Evolutionary conservation across 2,797 vertebrate genomes (phyloP), one percentile per base, ranked within the genome.

Genomic region (Paedocypris micromegethes): DNA sequence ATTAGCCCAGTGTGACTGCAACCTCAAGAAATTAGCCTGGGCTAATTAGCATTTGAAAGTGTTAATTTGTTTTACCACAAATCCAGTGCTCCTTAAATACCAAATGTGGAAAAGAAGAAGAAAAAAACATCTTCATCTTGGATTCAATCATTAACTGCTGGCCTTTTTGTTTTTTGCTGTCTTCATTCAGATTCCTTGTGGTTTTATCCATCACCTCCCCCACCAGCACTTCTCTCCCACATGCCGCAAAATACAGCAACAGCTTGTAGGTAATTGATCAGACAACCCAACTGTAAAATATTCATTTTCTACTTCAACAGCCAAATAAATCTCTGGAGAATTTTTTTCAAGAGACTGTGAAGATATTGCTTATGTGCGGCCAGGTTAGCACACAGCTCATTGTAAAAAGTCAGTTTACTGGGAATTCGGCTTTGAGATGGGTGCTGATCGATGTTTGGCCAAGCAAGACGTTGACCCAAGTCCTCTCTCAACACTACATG

Each of bases 261-360:
- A 96, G 95, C 94, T 97, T 97, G 95, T 94, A 95, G 92, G 95
- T 96, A 98, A 98, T 98, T 97, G 94, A 98, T 98, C 93, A 97
- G 94, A 91, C 92, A 96, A 97, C 93, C 96, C 93, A 96, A 98
- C 92, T 98, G 95, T 97, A 97, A 97, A 98, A 98, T 97, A 98
- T 97, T 97, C 92, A 98, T 98, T 98, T 98, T 98, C 96, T 97
- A 94, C 96, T 96, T 95, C 93, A 98, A 93, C 92, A 94, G 91
- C 89, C 93, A 97, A 94, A 96, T 95, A 96, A 96, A 96, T 96
- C 94, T 95, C 93, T 83, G 43, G 92, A 92, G 94, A 95, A 91
- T 91, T 86, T 86, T 70, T 88, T 91, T 83, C 79, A 89, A 88
- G 91, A 93, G 64, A 77, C 59, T 77, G 78, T 77, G 88, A 91